Evolutionary conservation across 2,888 invertebrate species (phyloP).

Genomic region (Ophion ventricosus): DNA sequence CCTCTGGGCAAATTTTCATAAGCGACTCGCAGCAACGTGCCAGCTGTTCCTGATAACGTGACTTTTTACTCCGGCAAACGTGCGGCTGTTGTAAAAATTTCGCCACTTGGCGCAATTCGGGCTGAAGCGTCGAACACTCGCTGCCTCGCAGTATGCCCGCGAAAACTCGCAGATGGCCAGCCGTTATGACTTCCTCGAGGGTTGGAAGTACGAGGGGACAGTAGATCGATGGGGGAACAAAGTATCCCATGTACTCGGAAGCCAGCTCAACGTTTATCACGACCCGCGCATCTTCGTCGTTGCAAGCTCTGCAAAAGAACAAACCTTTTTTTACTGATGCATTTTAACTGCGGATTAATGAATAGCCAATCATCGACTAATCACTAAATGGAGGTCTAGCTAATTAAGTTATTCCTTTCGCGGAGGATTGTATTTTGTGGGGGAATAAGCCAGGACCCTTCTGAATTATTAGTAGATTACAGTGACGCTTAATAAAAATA

Average conservation of each 20-base stretch:
- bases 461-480: too few species aligned
- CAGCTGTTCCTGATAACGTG: conserved; percentile 86
- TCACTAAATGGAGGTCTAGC: too few species aligned
- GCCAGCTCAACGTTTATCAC: conserved; percentile 87
- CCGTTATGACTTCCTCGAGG: conserved; percentile 85
- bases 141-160: conserved; percentile 87
- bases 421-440: too few species aligned
- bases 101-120: conserved; percentile 85
- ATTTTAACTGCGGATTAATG: not conserved
- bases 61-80: conserved; percentile 86
- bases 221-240: conserved; percentile 89
- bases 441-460: too few species aligned
- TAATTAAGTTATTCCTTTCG: too few species aligned
- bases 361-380: not conserved
- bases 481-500: too few species aligned
- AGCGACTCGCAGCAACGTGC: conserved; percentile 85
- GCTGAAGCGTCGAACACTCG: conserved; percentile 82
- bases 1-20: conserved; percentile 84
- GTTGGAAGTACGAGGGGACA: conserved; percentile 88
- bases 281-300: conserved; percentile 88
- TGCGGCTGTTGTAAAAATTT: conserved; percentile 86
- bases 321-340: conserved; percentile 18
- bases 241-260: conserved; percentile 90
- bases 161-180: conserved; percentile 86
- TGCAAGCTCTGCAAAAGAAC: conserved; percentile 84